Conservation (phyloP, 2,113 vertebrate species). For the Anser brachyrhynchus region DNA sequence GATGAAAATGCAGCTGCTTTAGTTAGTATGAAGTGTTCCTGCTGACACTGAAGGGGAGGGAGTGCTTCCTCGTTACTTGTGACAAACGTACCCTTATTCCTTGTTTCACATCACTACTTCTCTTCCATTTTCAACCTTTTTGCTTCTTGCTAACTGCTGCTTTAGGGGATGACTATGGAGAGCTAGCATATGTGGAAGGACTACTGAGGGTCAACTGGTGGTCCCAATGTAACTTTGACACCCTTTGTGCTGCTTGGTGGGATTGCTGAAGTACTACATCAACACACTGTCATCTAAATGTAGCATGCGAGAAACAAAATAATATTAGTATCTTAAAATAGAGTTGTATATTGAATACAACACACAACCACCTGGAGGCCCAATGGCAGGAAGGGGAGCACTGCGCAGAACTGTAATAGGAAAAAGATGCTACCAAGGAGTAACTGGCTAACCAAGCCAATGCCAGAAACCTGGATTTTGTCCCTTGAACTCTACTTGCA, state of each 20-base stretch:
- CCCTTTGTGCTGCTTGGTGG: not conserved
- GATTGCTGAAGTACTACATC: not conserved
- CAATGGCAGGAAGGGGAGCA: not conserved
- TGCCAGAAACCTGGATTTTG: not conserved
- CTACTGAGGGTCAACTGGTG: not conserved
- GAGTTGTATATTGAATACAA: not conserved
- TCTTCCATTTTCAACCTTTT: not conserved
- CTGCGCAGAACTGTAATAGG: not conserved
- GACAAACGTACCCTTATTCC: not conserved
- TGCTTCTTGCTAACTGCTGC: too few species aligned
- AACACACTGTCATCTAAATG: not conserved
- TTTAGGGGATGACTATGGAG: not conserved
- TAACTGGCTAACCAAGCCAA: not conserved
- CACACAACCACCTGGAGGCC: not conserved
- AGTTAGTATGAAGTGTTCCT: not conserved
- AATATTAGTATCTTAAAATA: not conserved
- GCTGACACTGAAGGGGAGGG: too few species aligned
- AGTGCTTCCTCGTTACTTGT: not conserved
- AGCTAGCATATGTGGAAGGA: not conserved
- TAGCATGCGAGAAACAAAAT: not conserved
- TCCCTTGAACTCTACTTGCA: not conserved
- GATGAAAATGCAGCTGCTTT: not conserved
- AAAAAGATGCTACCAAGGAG: not conserved
- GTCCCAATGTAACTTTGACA: not conserved
- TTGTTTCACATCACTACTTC: not conserved